Conservation (phyloP, 1,140 invertebrate genomes). For the Teleopsis dalmanni region DNA sequence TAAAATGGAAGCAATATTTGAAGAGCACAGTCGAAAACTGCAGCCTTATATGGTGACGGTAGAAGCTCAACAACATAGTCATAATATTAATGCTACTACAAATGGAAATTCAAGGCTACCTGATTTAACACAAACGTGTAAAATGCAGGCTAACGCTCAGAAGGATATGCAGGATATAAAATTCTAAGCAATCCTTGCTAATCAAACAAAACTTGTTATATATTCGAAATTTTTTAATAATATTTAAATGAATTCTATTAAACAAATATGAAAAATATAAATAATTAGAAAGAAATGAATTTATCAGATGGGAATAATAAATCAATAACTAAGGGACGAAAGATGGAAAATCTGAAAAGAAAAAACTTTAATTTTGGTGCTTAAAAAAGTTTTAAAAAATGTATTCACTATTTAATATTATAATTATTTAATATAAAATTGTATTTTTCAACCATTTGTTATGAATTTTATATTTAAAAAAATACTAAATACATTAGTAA, state of each 20-base stretch:
- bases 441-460: no score
- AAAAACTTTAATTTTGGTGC: no score
- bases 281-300: no score
- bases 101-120: slow-evolving; percentile 12
- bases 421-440: no score
- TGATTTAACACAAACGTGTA: slow-evolving; percentile 38
- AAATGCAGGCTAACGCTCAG: slow-evolving; percentile 55
- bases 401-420: no score
- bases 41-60: slow-evolving; percentile 25
- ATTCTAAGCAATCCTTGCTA: slow-evolving; percentile 40
- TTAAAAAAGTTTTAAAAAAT: no score
- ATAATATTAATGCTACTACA: slow-evolving; percentile 6
- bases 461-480: no score
- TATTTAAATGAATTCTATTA: slow-evolving; percentile 7
- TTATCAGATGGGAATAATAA: no score
- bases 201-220: background rate
- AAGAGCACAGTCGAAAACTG: slow-evolving; percentile 42
- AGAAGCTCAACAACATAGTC: slow-evolving; percentile 14
- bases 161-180: slow-evolving; percentile 58
- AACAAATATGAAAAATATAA: background rate
- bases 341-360: no score
- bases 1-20: slow-evolving; percentile 59
- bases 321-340: no score
- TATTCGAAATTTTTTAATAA: slow-evolving; percentile 2
- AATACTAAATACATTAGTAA: no score